A percentile compares a stretch with the other conserved stretches of the same genome.
These are phyloP conservation scores for Epinephelus cyanopodus DNA, from an alignment of 2,113 vertebrate species.

Conservation along the genomic window DNA sequence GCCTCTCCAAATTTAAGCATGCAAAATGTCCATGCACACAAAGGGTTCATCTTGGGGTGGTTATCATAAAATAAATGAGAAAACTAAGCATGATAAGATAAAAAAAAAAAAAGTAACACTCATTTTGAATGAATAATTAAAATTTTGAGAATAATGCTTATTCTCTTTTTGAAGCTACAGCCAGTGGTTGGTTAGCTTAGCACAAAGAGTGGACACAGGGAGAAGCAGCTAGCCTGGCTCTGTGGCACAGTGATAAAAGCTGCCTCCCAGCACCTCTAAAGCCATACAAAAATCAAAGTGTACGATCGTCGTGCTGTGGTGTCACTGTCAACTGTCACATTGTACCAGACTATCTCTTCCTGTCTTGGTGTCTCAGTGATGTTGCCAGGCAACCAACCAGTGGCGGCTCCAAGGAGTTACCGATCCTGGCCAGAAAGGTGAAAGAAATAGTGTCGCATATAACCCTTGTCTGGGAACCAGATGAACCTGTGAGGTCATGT, in stretches of 20 bases:
- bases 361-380: neutral
- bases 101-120: neutral
- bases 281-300: neutral
- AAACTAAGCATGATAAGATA: neutral
- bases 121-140: neutral
- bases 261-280: neutral
- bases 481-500: too few species aligned
- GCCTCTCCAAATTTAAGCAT: neutral
- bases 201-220: neutral
- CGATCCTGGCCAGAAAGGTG: neutral
- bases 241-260: neutral
- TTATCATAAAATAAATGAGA: constrained; percentile 1
- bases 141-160: neutral
- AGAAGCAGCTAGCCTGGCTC: neutral
- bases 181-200: neutral
- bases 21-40: too few species aligned
- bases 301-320: neutral
- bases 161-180: neutral
- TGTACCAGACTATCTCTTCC: neutral
- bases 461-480: too few species aligned
- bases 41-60: neutral
- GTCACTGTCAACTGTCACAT: neutral
- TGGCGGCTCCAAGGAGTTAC: neutral
- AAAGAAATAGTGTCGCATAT: neutral
- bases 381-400: constrained; percentile 18